phyloP scores from a whole-genome alignment of 2,888 invertebrate genomes.

The Slavum lentiscoides region DNA sequence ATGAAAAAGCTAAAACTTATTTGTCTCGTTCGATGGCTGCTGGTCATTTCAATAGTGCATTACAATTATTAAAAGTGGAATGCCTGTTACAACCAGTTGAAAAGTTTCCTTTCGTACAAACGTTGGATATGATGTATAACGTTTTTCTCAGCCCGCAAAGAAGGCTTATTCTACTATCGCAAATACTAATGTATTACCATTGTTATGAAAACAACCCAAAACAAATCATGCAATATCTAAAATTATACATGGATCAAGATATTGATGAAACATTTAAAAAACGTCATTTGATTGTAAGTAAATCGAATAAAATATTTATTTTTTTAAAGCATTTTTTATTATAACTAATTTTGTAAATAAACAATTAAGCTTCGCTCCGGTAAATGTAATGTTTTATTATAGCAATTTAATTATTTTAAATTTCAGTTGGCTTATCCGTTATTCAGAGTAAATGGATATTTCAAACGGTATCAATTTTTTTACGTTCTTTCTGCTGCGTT shows the following conservation, averaged over 20 bases:
- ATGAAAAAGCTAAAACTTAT: slow-evolving; percentile 31
- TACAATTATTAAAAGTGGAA: slow-evolving; percentile 37
- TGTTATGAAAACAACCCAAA: slow-evolving; percentile 23
- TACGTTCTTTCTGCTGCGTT: background rate
- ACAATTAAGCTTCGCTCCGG: background rate
- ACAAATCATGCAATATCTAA: slow-evolving; percentile 13
- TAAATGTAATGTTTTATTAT: background rate
- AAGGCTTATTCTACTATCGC: slow-evolving; percentile 32
- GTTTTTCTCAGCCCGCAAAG: slow-evolving; percentile 9
- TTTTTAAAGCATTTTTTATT: background rate
- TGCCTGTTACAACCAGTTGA: slow-evolving; percentile 20
- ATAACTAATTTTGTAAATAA: background rate
- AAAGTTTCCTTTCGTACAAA: slow-evolving; percentile 13
- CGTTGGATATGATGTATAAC: slow-evolving; percentile 24
- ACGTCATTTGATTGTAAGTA: slow-evolving; percentile 36
- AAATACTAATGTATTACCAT: slow-evolving; percentile 30
- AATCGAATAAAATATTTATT: background rate
- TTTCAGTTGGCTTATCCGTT: slow-evolving; percentile 22
- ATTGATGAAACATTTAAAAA: slow-evolving; percentile 36
- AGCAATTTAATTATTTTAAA: background rate
- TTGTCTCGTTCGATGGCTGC: slow-evolving; percentile 28
- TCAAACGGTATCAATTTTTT: slow-evolving; percentile 16
- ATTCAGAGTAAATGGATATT: background rate
- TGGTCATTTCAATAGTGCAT: slow-evolving; percentile 31
- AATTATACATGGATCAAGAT: slow-evolving; percentile 36